A percentile compares a stretch with the other conserved stretches of the same genome.
These are phyloP conservation scores for Shinisaurus crocodilurus DNA, from an alignment of 2,113 vertebrate species.

Conservation along the genomic window DNA sequence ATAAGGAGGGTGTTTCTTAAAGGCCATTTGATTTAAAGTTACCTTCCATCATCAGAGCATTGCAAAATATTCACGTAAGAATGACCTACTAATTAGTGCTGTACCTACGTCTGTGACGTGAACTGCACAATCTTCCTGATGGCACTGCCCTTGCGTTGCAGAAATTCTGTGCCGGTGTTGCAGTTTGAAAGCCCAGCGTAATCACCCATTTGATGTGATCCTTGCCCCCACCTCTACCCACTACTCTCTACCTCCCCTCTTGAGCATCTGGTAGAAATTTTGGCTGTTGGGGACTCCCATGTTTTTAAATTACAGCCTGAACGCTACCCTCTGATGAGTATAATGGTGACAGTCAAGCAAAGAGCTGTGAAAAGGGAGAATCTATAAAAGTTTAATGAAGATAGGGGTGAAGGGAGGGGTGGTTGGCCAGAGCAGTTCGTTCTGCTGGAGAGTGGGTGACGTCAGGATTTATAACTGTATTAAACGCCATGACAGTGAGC, in stretches of 20 bases:
- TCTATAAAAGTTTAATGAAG: conserved; percentile 64
- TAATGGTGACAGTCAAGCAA: conserved; percentile 33
- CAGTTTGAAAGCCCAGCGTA: not conserved
- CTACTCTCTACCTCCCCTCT: conserved; percentile 1
- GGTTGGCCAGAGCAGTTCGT: conserved; percentile 42
- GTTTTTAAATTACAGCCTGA: conserved; percentile 33
- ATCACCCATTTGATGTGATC: conserved; percentile 7
- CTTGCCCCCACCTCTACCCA: conserved; percentile 1
- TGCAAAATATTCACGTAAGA: not conserved
- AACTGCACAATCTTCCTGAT: not conserved
- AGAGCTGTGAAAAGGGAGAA: conserved; percentile 49
- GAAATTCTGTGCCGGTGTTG: not conserved
- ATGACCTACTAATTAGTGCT: not conserved
- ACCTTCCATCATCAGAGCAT: not conserved
- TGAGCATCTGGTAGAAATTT: not conserved
- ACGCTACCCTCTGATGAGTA: conserved; percentile 22
- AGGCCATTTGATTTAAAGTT: not conserved
- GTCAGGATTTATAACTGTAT: conserved; percentile 94
- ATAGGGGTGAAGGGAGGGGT: conserved; percentile 9
- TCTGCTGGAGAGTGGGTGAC: conserved; percentile 72
- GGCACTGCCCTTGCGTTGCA: not conserved
- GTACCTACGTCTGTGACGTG: not conserved
- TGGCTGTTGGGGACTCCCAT: not conserved
- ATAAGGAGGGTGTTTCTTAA: not conserved
- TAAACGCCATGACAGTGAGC: conserved; percentile 91